phyloP scores from a whole-genome alignment of 2,113 vertebrate species.

The Sisor rabdophorus region DNA sequence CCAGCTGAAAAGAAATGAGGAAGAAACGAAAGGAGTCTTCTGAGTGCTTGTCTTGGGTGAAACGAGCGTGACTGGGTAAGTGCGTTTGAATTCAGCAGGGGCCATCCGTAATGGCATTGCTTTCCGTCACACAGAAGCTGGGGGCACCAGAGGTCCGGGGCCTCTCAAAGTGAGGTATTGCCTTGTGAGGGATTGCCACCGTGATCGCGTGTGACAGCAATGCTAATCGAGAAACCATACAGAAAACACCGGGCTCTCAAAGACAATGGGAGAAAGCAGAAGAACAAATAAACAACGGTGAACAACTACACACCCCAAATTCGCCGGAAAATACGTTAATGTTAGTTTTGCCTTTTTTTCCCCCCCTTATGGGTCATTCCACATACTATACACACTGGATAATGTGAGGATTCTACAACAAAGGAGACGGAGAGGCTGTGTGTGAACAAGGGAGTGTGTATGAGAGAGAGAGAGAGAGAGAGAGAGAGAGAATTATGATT shows the following conservation, averaged over 20 bases:
- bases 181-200: conserved; percentile 58
- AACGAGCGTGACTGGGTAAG: background rate
- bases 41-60: background rate
- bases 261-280: conserved; percentile 31
- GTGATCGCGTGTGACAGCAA: conserved; percentile 63
- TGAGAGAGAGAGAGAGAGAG: conserved; percentile 5
- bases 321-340: background rate
- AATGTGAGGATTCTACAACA: conserved; percentile 29
- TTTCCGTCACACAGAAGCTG: conserved; percentile 3
- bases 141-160: background rate
- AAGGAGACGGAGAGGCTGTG: conserved; percentile 5
- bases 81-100: conserved; percentile 10
- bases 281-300: conserved; percentile 32
- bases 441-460: background rate
- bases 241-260: conserved; percentile 53
- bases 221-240: conserved; percentile 64
- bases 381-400: background rate
- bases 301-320: background rate
- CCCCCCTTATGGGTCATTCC: background rate
- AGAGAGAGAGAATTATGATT: conserved; percentile 47
- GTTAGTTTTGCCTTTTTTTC: background rate
- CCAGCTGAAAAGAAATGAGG: background rate
- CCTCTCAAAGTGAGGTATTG: conserved; percentile 15
- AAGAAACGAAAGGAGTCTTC: background rate
- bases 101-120: background rate